Evolutionary conservation across 64 coral and sea anemone genomes (phyloP), one percentile per base, ranked within the genome.

Genomic region (Dendrophyllia cribrosa): DNA sequence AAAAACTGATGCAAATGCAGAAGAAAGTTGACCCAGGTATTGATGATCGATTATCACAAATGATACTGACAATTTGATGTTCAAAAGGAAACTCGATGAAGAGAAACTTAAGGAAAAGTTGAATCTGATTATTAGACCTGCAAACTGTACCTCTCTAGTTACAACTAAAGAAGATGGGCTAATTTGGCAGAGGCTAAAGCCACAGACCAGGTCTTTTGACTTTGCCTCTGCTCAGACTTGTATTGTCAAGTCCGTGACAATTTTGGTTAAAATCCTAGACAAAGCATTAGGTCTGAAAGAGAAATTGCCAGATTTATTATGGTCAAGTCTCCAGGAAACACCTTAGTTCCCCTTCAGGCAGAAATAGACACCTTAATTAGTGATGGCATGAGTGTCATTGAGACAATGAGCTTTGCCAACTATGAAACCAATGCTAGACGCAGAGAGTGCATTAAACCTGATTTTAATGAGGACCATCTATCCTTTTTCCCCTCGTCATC

Each of bases 401-500:
- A 89, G 64, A 78, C 61, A 45, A 53, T 78, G 61, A 64, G 73
- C 17, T 77, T 45, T 77, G 87, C 87, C 14, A 89, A 66, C 20
- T 89, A 78, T 78, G 73, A 88, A 5, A 10, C 77, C 7, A 89
- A 89, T 66, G 20, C 23, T 11, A 4, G 73, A 8, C 58, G 87
- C 47, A 20, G 73, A 65, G 87, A 77, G 74, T 89, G 87, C 9
- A 77, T 89, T 43, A 89, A 89, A 48, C 73, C 87, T n/a, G 87
- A 78, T 19, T 47, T 89, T 4, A 90, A 90, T 46, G 61, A 79
- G 20, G 88, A 90, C 12, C 79, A 79, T 34, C 79, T 62, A 17
- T 90, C 75, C 10, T 75, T 90, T 56, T 90, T 90, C 66, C 79
- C 88, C 3, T 19, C n/a, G n/a, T n/a, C 88, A 61, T 90, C 88